phyloP scores from a whole-genome alignment of 2,797 vertebrate species.

The Micrastur ruficollis region DNA sequence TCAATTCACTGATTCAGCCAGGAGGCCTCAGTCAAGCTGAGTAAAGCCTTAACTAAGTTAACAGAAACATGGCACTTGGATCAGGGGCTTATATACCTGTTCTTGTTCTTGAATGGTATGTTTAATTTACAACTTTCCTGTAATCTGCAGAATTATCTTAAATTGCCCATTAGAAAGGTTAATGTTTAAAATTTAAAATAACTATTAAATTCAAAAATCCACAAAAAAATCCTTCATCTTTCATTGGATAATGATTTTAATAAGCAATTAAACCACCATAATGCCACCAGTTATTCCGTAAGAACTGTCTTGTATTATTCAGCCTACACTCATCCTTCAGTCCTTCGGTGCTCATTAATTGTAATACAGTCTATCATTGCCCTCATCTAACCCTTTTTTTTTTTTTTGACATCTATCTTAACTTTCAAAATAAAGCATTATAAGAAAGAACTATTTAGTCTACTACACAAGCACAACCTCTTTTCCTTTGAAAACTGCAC shows the following conservation, averaged over 20 bases:
- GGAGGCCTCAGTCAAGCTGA: constrained; percentile 39
- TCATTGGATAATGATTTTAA: constrained; percentile 56
- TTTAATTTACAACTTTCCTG: constrained; percentile 64
- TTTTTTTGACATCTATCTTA: background rate
- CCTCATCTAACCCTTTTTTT: background rate
- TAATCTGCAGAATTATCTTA: constrained; percentile 70
- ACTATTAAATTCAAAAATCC: constrained; percentile 61
- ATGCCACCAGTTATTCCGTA: constrained; percentile 27
- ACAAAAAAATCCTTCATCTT: constrained; percentile 39
- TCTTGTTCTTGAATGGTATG: constrained; percentile 26
- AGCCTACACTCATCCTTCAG: background rate
- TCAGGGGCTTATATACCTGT: constrained; percentile 48
- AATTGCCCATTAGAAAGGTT: constrained; percentile 56
- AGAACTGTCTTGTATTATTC: constrained; percentile 12
- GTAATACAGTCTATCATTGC: background rate
- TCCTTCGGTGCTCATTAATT: background rate
- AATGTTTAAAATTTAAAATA: constrained; percentile 64
- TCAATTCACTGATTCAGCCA: constrained; percentile 11
- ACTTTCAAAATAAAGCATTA: background rate
- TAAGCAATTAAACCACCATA: constrained; percentile 48
- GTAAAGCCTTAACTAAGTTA: constrained; percentile 42
- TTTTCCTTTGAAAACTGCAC: background rate
- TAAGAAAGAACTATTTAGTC: background rate
- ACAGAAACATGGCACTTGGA: background rate
- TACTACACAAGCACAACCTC: background rate